phyloP scores from a whole-genome alignment of 2,888 invertebrate species.

The Thysanoteuthis rhombus region DNA sequence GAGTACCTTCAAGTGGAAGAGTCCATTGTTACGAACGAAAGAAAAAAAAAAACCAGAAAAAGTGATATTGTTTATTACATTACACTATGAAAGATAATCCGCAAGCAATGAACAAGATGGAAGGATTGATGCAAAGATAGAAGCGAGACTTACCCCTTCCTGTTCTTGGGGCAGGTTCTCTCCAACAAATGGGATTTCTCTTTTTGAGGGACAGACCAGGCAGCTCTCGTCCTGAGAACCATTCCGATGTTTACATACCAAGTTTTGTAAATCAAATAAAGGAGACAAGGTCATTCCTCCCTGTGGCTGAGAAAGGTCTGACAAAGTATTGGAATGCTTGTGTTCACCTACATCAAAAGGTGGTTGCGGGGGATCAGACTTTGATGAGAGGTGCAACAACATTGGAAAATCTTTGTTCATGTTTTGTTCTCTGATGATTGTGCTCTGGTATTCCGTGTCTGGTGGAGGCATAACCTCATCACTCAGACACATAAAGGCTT shows the following conservation, averaged over 20 bases:
- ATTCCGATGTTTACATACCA: not conserved
- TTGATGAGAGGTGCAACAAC: not conserved
- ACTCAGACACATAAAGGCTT: not conserved
- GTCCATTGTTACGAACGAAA: no score
- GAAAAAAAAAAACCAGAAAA: not conserved
- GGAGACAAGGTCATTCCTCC: not conserved
- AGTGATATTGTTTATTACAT: not conserved
- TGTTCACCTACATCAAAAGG: not conserved
- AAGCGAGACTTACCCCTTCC: not conserved
- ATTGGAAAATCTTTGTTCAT: not conserved
- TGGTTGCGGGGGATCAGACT: not conserved
- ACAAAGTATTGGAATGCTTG: not conserved
- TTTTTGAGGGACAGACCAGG: not conserved
- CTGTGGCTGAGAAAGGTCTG: not conserved
- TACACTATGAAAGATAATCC: not conserved
- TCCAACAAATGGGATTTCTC: not conserved
- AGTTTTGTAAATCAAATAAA: not conserved
- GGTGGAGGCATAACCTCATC: not conserved
- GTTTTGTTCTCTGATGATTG: not conserved
- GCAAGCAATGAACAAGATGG: not conserved
- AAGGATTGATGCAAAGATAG: not conserved
- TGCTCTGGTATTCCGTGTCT: not conserved
- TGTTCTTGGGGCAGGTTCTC: not conserved
- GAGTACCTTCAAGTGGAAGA: no score
- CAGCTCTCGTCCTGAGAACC: not conserved